Conservation (phyloP, 1,140 invertebrate species). For the Drosophila rufa region DNA sequence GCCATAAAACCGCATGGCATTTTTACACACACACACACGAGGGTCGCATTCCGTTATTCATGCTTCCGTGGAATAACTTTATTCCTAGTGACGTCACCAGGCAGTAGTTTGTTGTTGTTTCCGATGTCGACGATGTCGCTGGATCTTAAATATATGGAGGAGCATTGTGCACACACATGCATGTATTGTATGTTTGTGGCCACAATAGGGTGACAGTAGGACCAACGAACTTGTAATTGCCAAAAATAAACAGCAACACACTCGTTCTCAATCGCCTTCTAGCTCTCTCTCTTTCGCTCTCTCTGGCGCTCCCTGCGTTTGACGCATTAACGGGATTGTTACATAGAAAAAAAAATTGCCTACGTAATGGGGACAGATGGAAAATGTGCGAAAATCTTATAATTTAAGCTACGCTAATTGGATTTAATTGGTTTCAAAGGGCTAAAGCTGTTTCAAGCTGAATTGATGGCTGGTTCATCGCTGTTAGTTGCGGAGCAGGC, state of each 20-base stretch:
- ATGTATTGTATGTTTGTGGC: conserved; percentile 5
- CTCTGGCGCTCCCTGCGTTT: neutral
- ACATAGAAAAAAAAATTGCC: conserved; percentile 28
- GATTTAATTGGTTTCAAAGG: neutral
- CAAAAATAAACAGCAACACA: conserved; percentile 62
- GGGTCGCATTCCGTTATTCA: conserved; percentile 3
- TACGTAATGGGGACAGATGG: conserved; percentile 20
- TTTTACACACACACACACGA: neutral
- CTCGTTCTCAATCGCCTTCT: neutral
- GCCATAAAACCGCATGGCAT: conserved; percentile 5
- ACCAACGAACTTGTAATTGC: conserved; percentile 62
- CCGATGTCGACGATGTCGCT: conserved; percentile 32
- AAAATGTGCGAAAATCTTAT: neutral
- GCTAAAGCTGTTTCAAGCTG: neutral
- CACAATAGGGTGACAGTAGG: conserved; percentile 20
- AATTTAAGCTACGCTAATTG: neutral
- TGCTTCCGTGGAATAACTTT: conserved; percentile 10
- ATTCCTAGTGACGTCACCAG: conserved; percentile 41
- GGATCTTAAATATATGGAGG: conserved; percentile 16
- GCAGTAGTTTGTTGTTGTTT: conserved; percentile 14
- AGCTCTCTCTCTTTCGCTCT: neutral
- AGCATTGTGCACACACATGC: neutral
- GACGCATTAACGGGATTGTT: neutral
- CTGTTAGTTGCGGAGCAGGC: neutral
- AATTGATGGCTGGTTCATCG: neutral